Base-by-base conservation (phyloP, 2,797 vertebrate genomes). In the Pseudomugil gertrudae region DNA sequence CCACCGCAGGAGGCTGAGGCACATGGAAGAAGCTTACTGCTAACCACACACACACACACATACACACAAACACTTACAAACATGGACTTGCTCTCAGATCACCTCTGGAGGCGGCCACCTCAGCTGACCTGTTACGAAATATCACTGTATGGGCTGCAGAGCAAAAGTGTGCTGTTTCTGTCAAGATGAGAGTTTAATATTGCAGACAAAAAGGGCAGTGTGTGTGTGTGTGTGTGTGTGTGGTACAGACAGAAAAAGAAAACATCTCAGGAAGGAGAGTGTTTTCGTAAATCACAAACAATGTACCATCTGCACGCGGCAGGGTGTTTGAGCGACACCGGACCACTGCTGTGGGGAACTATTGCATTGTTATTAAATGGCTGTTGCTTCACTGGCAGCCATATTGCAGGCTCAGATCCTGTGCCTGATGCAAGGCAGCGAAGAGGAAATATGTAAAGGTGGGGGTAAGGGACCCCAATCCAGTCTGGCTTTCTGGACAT, bases 351-450 rank as follows among this genome's bases (percentile, higher is more conserved):
- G 92, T 84, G 93, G 92, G 87, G 81, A 87, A 90, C 90, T 91
- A 90, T 92, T 87, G 86, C 92, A 91, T 92, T 93, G 91, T 93
- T 93, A 93, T 92, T 93, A 92, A 92, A 90, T 90, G 89, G 90
- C 86, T 88, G 79, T 90, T 87, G 87, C 85, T 84, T 89, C 90
- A 84, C 87, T 89, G 88, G 91, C 90, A 90, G 87, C 86, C 90
- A 91, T 92, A 92, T 93, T 92, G 89, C 90, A 89, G 83, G 81
- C 68, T 89, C 81, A 89, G 87, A 91, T 90, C 84, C 79, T 82
- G 59, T 78, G 89, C 76, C 88, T 82, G 84, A 89, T 88, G 88
- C 76, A 79, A 82, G 68, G 75, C 78, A 76, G 63, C 38, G 40
- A 81, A 72, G 82, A 82, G 64, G 32, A 56, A 50, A 55, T 60